phyloP scores from a whole-genome alignment of 2,797 vertebrate species.

The Neostethus bicornis region DNA sequence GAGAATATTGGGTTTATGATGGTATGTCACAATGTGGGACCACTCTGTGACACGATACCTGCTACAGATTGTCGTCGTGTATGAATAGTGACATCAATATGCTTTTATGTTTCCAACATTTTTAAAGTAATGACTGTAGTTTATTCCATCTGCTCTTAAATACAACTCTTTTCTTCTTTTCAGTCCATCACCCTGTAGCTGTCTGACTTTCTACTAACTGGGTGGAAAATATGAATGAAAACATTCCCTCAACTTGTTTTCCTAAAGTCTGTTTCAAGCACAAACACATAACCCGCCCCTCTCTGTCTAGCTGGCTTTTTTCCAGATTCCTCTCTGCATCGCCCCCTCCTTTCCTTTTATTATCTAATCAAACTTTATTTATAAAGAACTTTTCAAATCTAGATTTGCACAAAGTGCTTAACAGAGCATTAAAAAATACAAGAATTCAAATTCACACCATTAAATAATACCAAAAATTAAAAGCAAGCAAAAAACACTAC shows the following conservation, averaged over 20 bases:
- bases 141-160: constrained; percentile 24
- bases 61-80: no score
- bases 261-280: constrained; percentile 49
- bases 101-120: no score
- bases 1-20: no score
- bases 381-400: no score
- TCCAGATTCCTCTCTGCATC: constrained; percentile 4
- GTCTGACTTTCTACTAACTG: constrained; percentile 59
- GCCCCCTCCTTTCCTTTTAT: constrained; percentile 40
- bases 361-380: constrained; percentile 25
- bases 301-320: not conserved
- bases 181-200: constrained; percentile 21
- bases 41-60: no score
- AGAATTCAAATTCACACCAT: no score
- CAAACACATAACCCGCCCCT: constrained; percentile 38
- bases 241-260: constrained; percentile 49
- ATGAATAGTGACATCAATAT: no score
- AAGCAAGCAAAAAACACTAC: no score
- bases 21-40: no score
- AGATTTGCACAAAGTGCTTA: no score
- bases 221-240: constrained; percentile 82
- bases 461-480: no score
- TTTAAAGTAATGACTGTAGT: not conserved
- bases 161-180: constrained; percentile 12
- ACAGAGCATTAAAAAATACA: no score